Percentiles rank a stretch among this genome's conserved stretches.
Conservation (phyloP, 2,888 invertebrate species). For the Portevinia maculata region DNA sequence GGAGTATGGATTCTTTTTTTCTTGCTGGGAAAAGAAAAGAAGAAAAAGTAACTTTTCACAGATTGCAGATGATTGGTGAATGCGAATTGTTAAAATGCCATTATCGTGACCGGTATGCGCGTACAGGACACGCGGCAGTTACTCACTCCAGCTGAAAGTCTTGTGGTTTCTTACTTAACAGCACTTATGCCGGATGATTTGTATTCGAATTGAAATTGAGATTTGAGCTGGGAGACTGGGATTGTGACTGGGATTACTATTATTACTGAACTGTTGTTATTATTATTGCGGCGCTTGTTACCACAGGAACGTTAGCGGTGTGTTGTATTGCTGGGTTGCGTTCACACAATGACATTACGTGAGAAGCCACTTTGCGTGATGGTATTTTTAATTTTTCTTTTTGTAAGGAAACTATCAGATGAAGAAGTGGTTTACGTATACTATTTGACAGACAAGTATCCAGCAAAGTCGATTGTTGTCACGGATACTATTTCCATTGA, state of each 20-base stretch:
- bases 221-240: slow-evolving; percentile 29
- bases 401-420: neutral
- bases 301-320: slow-evolving; percentile 43
- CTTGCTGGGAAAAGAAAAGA: slow-evolving; percentile 8
- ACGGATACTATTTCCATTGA: no score
- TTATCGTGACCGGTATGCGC: slow-evolving; percentile 71
- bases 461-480: no score
- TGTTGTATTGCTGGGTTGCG: slow-evolving; percentile 29
- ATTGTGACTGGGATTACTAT: slow-evolving; percentile 35
- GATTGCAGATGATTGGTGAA: slow-evolving; percentile 68
- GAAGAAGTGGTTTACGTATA: no score
- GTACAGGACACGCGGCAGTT: slow-evolving; percentile 17
- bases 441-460: no score
- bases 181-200: slow-evolving; percentile 52
- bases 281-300: slow-evolving; percentile 23
- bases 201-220: slow-evolving; percentile 50
- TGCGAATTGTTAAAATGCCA: slow-evolving; percentile 72
- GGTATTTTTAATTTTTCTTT: slow-evolving; percentile 35
- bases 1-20: slow-evolving; percentile 8
- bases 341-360: slow-evolving; percentile 67
- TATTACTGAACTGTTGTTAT: slow-evolving; percentile 34
- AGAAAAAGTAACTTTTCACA: slow-evolving; percentile 44
- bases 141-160: neutral
- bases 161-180: slow-evolving; percentile 69
- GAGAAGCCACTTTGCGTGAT: slow-evolving; percentile 68